Evolutionary conservation across 2,888 invertebrate species (phyloP).

Genomic region (Altica lythri): DNA sequence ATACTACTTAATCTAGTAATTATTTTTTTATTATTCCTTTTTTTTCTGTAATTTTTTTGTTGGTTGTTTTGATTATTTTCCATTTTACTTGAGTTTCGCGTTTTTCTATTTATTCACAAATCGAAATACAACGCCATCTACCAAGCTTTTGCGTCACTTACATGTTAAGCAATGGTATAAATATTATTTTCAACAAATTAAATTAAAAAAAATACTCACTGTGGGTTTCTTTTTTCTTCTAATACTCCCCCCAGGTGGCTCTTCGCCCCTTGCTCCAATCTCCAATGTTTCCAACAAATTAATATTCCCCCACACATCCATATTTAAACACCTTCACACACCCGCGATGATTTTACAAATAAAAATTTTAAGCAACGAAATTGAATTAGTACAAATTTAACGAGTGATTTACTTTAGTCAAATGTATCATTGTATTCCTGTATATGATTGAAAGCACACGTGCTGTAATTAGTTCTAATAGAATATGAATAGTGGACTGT

Average conservation of each 20-base stretch:
- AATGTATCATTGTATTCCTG: constrained; percentile 5
- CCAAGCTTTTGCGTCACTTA: no score
- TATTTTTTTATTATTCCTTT: no score
- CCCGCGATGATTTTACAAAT: background rate
- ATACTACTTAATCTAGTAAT: no score
- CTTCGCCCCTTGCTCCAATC: constrained; percentile 64
- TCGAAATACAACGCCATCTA: no score
- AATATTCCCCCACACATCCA: constrained; percentile 69
- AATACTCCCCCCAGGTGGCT: constrained; percentile 57
- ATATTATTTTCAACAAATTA: no score
- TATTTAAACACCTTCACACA: constrained; percentile 45
- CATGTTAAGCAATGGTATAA: background rate
- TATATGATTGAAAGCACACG: constrained; percentile 1
- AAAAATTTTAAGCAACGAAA: background rate
- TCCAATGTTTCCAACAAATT: constrained; percentile 64
- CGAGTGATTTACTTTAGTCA: background rate
- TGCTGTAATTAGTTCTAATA: constrained; percentile 3
- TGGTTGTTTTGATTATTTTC: no score
- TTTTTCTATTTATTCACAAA: no score
- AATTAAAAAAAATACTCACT: constrained; percentile 46
- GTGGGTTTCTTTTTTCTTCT: constrained; percentile 47
- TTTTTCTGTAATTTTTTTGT: no score
- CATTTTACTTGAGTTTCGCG: no score
- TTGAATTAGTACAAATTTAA: constrained; percentile 5
- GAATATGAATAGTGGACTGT: background rate